Conservation (phyloP, 37 sponge, comb jelly and placozoan species). For the Bolinopsis microptera region DNA sequence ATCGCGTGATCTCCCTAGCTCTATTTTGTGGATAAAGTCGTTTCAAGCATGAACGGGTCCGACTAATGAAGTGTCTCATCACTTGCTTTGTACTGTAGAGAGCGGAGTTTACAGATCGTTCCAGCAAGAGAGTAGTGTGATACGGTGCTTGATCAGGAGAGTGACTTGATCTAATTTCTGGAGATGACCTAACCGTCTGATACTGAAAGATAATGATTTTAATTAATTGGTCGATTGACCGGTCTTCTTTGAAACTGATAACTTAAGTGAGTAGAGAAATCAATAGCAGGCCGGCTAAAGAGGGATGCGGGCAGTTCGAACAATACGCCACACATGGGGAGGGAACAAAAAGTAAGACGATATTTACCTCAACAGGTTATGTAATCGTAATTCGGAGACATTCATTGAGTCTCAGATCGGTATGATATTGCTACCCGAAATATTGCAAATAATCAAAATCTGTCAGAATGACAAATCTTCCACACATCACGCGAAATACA, state of each 20-base stretch:
- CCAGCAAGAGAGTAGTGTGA: not conserved
- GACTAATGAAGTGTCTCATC: not conserved
- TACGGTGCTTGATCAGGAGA: not conserved
- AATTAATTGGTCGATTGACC: not conserved
- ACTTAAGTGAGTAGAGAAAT: not conserved
- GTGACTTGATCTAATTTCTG: not conserved
- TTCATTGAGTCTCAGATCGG: no score
- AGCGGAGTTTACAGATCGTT: not conserved
- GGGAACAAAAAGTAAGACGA: no score
- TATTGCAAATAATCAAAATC: no score
- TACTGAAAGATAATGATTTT: not conserved
- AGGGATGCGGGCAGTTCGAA: no score
- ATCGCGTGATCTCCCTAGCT: not conserved
- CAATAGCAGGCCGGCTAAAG: no score
- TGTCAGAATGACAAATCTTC: no score
- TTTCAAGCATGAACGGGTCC: not conserved
- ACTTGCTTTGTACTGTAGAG: not conserved
- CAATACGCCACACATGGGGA: no score
- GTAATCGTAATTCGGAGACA: no score
- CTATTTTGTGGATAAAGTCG: not conserved
- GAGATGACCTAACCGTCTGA: not conserved
- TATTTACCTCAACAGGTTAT: no score
- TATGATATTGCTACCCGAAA: no score
- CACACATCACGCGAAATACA: no score
- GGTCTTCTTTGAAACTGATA: not conserved